Evolutionary conservation across 2,113 vertebrate genomes (phyloP), one percentile per base, ranked within the genome.

Genomic region (Clarias gariepinus): DNA sequence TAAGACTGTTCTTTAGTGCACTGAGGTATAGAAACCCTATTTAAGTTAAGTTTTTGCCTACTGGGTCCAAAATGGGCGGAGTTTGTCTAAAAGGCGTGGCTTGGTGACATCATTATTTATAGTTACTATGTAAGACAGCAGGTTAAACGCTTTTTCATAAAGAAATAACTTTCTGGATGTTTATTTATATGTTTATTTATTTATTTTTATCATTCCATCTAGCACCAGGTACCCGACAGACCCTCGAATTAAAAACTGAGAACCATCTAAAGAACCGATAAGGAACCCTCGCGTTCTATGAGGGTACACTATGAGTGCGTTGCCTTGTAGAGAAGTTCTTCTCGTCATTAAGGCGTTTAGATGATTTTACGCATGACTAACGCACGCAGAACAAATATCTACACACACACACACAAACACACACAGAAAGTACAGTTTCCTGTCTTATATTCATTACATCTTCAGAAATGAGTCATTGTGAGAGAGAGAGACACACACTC

Each of bases 371-470:
- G 68, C 13, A 57, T 80, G 47, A 81, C 86, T 63, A 57, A 55
- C 60, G n/a, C 25, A 52, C 58, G 64, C 66, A 81, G n/a, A 71
- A 36, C 25, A 87, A 82, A 84, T 41, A 55, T 30, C 28, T 36
- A 23, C 52, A 36, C 55, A 36, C 41, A 66, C 30, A 81, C n/a
- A 55, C 47, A 55, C 28, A 79, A 9, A 33, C 47, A 79, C 3
- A 19, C n/a, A 19, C 2, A 78, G 3, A 53, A n/a, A 76, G 73
- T 52, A 15, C 53, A 79, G 53, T 19, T 79, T 79, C 74, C 74
- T 77, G 52, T 55, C 47, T 77, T 16, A 79, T 80, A 87, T 87
- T 83, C 73, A 87, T 78, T 66, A 64, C 74, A 87, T 81, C 9
- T 47, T 85, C 25, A 74, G 66, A 86, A 81, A 86, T 79, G 52